A percentile compares a stretch with the other conserved stretches of the same genome.
Conservation (phyloP, 2,888 invertebrate species). For the Onchidella celtica region DNA sequence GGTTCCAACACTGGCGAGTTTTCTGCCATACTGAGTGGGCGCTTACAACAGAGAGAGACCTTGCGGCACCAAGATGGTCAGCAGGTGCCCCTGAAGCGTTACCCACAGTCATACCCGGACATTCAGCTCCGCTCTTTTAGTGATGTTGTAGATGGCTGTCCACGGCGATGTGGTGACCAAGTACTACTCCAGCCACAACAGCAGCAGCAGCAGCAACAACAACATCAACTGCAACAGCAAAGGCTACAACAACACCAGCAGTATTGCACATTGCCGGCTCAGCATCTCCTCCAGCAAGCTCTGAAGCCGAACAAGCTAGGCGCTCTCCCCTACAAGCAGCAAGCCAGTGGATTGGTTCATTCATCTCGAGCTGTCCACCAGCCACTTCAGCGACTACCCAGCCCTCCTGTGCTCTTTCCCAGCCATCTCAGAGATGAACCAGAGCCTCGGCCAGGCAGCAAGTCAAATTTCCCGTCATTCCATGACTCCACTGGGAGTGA, state of each 20-base stretch:
- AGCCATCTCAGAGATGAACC: slow-evolving; percentile 51
- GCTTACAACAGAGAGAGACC: slow-evolving; percentile 28
- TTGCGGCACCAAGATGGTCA: background rate
- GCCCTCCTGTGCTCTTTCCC: slow-evolving; percentile 55
- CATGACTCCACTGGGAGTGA: slow-evolving; percentile 51
- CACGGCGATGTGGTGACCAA: slow-evolving; percentile 21
- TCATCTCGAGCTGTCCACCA: background rate
- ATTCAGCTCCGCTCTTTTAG: slow-evolving; percentile 1
- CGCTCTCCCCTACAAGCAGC: slow-evolving; percentile 1
- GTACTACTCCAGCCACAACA: background rate
- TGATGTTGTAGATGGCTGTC: slow-evolving; percentile 28
- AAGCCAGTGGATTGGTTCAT: background rate
- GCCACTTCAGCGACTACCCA: slow-evolving; percentile 10
- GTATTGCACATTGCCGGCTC: no score
- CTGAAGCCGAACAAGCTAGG: background rate
- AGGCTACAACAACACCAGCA: background rate
- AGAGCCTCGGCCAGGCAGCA: background rate
- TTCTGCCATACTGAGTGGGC: slow-evolving; percentile 15
- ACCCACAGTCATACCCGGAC: background rate
- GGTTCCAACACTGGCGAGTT: slow-evolving; percentile 3
- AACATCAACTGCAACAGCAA: background rate
- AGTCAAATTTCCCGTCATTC: slow-evolving; percentile 53
- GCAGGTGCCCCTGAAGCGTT: background rate
- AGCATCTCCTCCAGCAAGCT: slow-evolving; percentile 12
- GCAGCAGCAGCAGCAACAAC: background rate